These are phyloP conservation scores for Aphelinus certus DNA, from an alignment of 1,140 invertebrate species.

Conservation along the genomic window DNA sequence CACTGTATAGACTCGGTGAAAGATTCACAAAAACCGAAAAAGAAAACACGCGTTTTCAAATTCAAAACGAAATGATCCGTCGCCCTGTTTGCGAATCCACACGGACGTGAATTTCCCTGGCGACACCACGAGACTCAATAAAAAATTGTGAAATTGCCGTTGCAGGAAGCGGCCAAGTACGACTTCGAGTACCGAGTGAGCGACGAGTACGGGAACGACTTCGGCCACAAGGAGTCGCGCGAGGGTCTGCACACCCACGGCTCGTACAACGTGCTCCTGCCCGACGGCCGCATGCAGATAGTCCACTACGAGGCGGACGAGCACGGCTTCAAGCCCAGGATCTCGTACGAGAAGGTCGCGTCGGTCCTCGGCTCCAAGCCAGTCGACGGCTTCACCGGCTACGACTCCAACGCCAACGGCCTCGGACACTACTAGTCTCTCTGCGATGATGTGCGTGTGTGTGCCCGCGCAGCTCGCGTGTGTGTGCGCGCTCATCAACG, in stretches of 20 bases:
- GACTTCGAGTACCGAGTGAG: slow-evolving; percentile 79
- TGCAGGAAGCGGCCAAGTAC: slow-evolving; percentile 76
- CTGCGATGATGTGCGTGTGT: too few species aligned
- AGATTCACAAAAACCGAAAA: too few species aligned
- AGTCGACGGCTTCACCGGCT: background rate
- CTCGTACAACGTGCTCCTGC: slow-evolving; percentile 77
- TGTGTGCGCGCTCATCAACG: too few species aligned
- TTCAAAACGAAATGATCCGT: too few species aligned
- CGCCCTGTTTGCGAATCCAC: too few species aligned
- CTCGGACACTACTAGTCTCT: slow-evolving; percentile 26
- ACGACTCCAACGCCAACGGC: background rate
- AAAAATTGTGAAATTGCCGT: background rate
- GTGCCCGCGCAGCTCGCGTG: too few species aligned
- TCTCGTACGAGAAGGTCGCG: slow-evolving; percentile 74
- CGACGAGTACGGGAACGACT: slow-evolving; percentile 77
- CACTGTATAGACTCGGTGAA: too few species aligned
- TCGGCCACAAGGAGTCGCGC: slow-evolving; percentile 76
- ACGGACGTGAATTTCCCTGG: too few species aligned
- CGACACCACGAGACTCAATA: too few species aligned
- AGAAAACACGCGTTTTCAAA: too few species aligned
- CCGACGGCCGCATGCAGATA: slow-evolving; percentile 80
- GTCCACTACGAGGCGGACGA: slow-evolving; percentile 82
- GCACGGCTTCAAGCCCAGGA: slow-evolving; percentile 79
- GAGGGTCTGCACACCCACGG: slow-evolving; percentile 75
- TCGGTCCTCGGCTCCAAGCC: slow-evolving; percentile 18